phyloP scores from a whole-genome alignment of 1,140 invertebrate genomes.

The Drosophila jambulina region DNA sequence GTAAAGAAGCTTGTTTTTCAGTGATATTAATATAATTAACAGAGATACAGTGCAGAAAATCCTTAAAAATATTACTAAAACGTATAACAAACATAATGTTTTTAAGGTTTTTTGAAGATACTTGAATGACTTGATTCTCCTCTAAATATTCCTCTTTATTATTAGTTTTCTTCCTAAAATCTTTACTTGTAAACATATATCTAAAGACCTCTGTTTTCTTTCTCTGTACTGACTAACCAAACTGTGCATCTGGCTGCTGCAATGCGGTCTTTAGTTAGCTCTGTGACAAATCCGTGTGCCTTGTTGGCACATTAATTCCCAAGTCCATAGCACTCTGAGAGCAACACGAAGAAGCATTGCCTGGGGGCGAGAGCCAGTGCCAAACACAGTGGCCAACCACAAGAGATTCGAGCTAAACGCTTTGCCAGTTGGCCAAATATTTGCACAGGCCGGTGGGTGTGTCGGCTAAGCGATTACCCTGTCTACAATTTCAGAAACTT shows the following conservation, averaged over 20 bases:
- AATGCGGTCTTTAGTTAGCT: constrained; percentile 29
- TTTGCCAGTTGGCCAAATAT: constrained; percentile 36
- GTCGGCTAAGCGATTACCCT: constrained; percentile 21
- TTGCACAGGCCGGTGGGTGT: constrained; percentile 26
- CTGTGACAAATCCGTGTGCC: constrained; percentile 21
- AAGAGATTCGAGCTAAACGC: constrained; percentile 21
- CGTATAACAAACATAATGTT: neutral
- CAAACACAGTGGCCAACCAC: constrained; percentile 36
- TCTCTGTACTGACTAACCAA: constrained; percentile 3
- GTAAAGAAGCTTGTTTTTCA: neutral
- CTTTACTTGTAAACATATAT: neutral
- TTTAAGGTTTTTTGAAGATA: neutral
- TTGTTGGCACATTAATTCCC: constrained; percentile 27
- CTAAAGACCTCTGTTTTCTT: neutral
- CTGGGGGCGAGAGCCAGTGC: constrained; percentile 3
- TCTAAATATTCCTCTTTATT: neutral
- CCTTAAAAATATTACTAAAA: neutral
- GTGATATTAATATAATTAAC: neutral
- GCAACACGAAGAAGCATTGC: constrained; percentile 10
- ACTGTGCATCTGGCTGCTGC: constrained; percentile 14
- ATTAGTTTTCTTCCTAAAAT: neutral
- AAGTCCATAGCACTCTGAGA: neutral
- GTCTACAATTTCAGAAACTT: constrained; percentile 21
- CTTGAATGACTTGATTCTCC: neutral
- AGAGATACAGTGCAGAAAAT: neutral